These are phyloP conservation scores for Pseudorasbora parva DNA, from an alignment of 2,113 vertebrate genomes.

Conservation along the genomic window DNA sequence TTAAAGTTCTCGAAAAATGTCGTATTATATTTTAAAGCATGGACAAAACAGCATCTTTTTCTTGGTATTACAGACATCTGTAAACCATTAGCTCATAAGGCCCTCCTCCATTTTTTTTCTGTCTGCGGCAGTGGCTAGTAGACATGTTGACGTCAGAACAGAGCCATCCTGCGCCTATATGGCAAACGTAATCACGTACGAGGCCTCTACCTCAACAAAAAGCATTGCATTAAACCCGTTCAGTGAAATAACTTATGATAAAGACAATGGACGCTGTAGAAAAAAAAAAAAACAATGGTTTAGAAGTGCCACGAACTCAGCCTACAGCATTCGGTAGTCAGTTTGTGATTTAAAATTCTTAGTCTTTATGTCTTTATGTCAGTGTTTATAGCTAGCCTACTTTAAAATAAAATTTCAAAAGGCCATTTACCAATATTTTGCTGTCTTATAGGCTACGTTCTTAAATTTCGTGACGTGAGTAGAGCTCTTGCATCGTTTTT, in stretches of 20 bases:
- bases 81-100: conserved; percentile 81
- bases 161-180: conserved; percentile 77
- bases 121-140: conserved; percentile 75
- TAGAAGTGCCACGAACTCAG: not conserved
- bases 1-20: conserved; percentile 34
- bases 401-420: no score
- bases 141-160: conserved; percentile 87
- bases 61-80: conserved; percentile 87
- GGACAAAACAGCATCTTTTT: conserved; percentile 77
- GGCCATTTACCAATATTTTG: no score
- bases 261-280: not conserved
- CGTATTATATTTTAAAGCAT: conserved; percentile 57
- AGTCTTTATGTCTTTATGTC: no score
- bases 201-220: conserved; percentile 50
- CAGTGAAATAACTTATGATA: not conserved
- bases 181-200: conserved; percentile 78
- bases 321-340: not conserved
- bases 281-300: not conserved
- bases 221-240: not conserved
- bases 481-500: not conserved
- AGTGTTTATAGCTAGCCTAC: no score
- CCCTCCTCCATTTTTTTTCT: conserved; percentile 74
- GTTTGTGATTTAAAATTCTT: no score
- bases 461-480: not conserved
- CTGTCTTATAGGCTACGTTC: not conserved